Evolutionary conservation across 2,888 invertebrate species (phyloP).

Genomic region (Leptarthrus brevirostris): DNA sequence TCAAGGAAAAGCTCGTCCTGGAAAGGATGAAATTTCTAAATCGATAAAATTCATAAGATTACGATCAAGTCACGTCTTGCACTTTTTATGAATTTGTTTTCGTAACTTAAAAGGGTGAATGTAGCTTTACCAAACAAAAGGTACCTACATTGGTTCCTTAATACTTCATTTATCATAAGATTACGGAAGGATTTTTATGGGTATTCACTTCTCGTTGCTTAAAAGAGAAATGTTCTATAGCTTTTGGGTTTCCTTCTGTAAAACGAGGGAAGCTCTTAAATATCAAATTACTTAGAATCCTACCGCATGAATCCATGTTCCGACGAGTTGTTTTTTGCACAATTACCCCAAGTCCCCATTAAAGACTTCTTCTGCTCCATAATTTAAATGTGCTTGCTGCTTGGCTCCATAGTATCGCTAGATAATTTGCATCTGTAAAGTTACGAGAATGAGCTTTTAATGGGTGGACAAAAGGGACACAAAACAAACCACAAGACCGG

Average conservation of each 20-base stretch:
- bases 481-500: conserved; percentile 15
- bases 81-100: conserved; percentile 29
- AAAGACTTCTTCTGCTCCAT: conserved; percentile 21
- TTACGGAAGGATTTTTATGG: too few species aligned
- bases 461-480: conserved; percentile 11
- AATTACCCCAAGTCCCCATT: neutral
- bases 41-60: conserved; percentile 17
- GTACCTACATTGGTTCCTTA: conserved; percentile 20
- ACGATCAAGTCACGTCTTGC: conserved; percentile 30
- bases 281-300: too few species aligned
- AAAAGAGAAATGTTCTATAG: too few species aligned
- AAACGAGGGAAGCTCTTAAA: too few species aligned
- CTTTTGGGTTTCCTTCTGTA: too few species aligned
- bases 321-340: too few species aligned
- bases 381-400: too few species aligned
- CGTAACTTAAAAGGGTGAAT: neutral
- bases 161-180: conserved; percentile 33
- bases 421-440: conserved; percentile 23
- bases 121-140: conserved; percentile 10
- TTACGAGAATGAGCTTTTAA: conserved; percentile 38
- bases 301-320: too few species aligned
- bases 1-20: too few species aligned
- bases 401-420: neutral
- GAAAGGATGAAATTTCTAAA: too few species aligned
- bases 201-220: too few species aligned